A percentile compares a stretch with the other conserved stretches of the same genome.
Conservation (phyloP, 2,888 invertebrate genomes). For the Athripsodes cinereus region DNA sequence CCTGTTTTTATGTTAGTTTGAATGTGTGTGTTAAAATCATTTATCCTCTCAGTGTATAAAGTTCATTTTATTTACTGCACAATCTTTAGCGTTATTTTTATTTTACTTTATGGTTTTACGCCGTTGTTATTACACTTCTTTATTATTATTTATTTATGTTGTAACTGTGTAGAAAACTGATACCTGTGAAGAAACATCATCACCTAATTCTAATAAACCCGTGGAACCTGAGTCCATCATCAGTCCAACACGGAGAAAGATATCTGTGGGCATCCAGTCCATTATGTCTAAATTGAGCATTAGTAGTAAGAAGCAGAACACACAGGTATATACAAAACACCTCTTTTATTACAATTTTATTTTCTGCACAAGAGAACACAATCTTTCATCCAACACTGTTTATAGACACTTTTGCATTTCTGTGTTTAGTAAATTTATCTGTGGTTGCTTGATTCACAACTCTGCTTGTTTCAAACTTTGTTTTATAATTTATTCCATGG, state of each 20-base stretch:
- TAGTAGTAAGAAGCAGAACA: conserved; percentile 45
- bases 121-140: too few species aligned
- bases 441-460: too few species aligned
- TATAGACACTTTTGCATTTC: too few species aligned
- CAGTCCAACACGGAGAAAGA: conserved; percentile 62
- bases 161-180: conserved; percentile 32
- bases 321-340: conserved; percentile 32
- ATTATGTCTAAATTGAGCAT: conserved; percentile 79
- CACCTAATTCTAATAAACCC: conserved; percentile 30
- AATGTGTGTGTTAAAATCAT: too few species aligned
- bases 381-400: too few species aligned
- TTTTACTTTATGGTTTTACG: not conserved
- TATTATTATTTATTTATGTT: not conserved
- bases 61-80: not conserved
- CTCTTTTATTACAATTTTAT: too few species aligned
- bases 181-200: conserved; percentile 27
- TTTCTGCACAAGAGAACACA: too few species aligned
- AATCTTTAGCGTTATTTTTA: not conserved
- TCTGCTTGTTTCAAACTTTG: too few species aligned
- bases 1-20: too few species aligned
- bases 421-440: too few species aligned
- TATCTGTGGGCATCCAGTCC: conserved; percentile 83
- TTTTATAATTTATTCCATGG: too few species aligned
- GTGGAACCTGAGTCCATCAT: conserved; percentile 33
- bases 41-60: too few species aligned